Base-by-base conservation (phyloP, 2,888 invertebrate genomes). In the Leucozona laternaria region DNA sequence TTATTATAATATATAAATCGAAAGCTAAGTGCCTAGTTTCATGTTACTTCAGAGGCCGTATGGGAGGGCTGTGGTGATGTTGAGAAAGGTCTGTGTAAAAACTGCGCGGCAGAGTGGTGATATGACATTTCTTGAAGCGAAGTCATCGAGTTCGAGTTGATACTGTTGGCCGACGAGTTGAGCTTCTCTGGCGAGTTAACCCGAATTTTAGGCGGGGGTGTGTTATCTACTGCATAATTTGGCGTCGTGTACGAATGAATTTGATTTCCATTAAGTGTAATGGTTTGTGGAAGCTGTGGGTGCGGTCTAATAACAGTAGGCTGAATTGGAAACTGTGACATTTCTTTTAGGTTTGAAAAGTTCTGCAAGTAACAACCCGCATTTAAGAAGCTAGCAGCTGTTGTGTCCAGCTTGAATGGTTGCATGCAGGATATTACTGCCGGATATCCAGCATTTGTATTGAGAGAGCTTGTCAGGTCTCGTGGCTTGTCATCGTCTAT, bases 101-200 rank as follows among this genome's bases (percentile, higher is more conserved):
- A 89, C 83, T 92, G 91, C 58, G 90, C 88, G 43, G 85, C 84
- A 6, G 88, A 86, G 17, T 90, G 91, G 40, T 91, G 91, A 70
- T 90, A 91, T 45, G 89, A 89, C 8, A 90, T 90, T 72, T 90
- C 89, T 81, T 89, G 89, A 55, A 88, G 88, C 20, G 89, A 79
- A 31, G 89, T 58, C 60, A 81, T 84, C 15, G 88, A 77, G 20
- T 89, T 90, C 8, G 89, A 86, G 34, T 90, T 89, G 79, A 89
- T 89, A 48, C 88, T 89, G 68, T 89, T 89, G 10, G 90, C 91
- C 40, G 91, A 90, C 8, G 92, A 92, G 80, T 93, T 93, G 79
- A 93, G 90, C 79, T 92, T 92, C 88, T 92, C 92, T 22, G 93
- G 93, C 20, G 93, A 92, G 89, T 91, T 93, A 76, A 93, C 91